Evolutionary conservation across 37 sponge, comb jelly and placozoan genomes (phyloP).

Genomic region (Corticium candelabrum): DNA sequence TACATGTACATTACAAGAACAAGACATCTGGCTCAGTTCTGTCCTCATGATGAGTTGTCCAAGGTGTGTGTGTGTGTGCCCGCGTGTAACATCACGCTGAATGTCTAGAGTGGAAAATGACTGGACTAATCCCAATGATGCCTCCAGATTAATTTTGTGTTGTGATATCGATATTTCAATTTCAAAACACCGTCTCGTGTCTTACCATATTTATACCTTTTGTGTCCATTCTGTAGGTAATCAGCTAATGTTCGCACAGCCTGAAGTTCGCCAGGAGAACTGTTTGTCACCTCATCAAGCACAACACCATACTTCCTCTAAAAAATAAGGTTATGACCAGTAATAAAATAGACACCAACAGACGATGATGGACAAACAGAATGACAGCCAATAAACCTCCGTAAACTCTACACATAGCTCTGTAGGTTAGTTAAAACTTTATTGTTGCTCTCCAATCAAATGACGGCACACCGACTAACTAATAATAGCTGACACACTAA

Average conservation of each 20-base stretch:
- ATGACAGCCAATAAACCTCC: not conserved
- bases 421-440: no score
- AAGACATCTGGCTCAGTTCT: no score
- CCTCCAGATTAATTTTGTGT: no score
- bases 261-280: conserved; percentile 63
- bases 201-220: conserved; percentile 27
- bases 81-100: no score
- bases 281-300: conserved; percentile 60
- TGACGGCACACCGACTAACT: not conserved
- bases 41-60: no score
- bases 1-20: no score
- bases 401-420: no score
- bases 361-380: not conserved
- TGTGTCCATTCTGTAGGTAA: conserved; percentile 46
- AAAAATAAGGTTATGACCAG: not conserved
- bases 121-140: no score
- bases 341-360: not conserved
- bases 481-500: not conserved
- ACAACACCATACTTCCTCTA: conserved; percentile 82
- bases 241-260: conserved; percentile 75
- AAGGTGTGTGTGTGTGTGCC: no score
- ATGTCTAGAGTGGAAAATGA: no score
- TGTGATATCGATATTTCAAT: no score
- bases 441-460: not conserved
- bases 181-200: no score